These are phyloP conservation scores for Acestrorhynchus altus DNA, from an alignment of 2,797 vertebrate species.

Conservation along the genomic window DNA sequence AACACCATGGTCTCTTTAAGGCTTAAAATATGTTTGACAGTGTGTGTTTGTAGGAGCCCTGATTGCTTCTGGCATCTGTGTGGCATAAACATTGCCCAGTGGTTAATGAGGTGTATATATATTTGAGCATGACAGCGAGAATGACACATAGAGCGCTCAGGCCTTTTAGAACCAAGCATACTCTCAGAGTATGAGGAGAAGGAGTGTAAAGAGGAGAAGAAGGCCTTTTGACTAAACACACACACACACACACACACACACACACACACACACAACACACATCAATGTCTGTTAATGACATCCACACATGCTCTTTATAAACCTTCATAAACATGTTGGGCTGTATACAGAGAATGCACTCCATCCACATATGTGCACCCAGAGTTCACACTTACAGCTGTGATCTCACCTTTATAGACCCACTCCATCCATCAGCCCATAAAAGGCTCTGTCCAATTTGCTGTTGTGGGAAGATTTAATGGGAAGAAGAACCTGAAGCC, in stretches of 20 bases:
- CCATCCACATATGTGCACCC: neutral
- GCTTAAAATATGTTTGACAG: neutral
- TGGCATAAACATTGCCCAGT: neutral
- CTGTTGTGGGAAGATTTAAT: neutral
- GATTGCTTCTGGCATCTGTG: neutral
- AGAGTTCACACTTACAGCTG: neutral
- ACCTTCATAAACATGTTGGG: neutral
- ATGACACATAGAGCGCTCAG: neutral
- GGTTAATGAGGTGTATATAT: slow-evolving; percentile 6
- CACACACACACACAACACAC: neutral
- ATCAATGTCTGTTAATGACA: no score
- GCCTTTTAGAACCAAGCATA: neutral
- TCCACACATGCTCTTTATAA: no score
- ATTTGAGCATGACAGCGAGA: neutral
- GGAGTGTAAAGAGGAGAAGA: slow-evolving; percentile 23
- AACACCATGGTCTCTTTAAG: neutral
- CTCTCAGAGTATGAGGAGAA: slow-evolving; percentile 32
- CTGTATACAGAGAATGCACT: neutral
- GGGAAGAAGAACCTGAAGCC: neutral
- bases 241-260: slow-evolving; percentile 18
- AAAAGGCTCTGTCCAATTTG: neutral
- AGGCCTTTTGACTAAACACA: slow-evolving; percentile 84
- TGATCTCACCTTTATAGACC: slow-evolving; percentile 5
- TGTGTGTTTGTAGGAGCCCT: no score
- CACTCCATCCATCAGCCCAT: neutral